Percentiles rank a stretch among this genome's conserved stretches.
These are phyloP conservation scores for Acronicta leporina DNA, from an alignment of 2,888 invertebrate species.

Conservation along the genomic window DNA sequence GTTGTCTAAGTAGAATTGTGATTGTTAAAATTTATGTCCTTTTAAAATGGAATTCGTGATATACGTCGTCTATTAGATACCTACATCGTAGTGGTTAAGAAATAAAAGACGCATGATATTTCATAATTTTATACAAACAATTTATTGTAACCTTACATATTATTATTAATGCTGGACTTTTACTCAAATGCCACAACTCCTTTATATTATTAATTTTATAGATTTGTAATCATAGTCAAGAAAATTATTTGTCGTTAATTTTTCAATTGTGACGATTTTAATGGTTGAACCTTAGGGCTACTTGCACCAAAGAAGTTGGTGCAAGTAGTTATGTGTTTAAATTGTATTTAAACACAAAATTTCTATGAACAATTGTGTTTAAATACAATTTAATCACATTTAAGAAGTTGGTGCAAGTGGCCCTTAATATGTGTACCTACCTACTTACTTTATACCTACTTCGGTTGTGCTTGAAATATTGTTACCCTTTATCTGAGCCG, in stretches of 20 bases:
- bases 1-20: constrained; percentile 27
- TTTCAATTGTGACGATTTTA: constrained; percentile 45
- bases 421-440: constrained; percentile 46
- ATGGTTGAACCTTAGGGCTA: constrained; percentile 41
- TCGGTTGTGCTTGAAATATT: constrained; percentile 52
- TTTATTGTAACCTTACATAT: constrained; percentile 67
- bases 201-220: constrained; percentile 66
- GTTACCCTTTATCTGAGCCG: constrained; percentile 37
- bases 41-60: constrained; percentile 47
- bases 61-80: constrained; percentile 54
- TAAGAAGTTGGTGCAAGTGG: too few relatives aligned
- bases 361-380: too few relatives aligned
- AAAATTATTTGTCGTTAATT: constrained; percentile 51
- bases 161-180: constrained; percentile 81
- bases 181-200: constrained; percentile 74
- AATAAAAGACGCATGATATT: constrained; percentile 57
- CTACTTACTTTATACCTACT: constrained; percentile 27
- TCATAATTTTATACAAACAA: constrained; percentile 71
- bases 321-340: too few relatives aligned
- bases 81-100: constrained; percentile 58
- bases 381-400: too few relatives aligned
- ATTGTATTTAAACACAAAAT: too few relatives aligned
- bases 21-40: constrained; percentile 52
- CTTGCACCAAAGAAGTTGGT: too few relatives aligned
- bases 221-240: constrained; percentile 57